phyloP scores from a whole-genome alignment of 1,140 invertebrate genomes.

The Hyles euphorbiae region DNA sequence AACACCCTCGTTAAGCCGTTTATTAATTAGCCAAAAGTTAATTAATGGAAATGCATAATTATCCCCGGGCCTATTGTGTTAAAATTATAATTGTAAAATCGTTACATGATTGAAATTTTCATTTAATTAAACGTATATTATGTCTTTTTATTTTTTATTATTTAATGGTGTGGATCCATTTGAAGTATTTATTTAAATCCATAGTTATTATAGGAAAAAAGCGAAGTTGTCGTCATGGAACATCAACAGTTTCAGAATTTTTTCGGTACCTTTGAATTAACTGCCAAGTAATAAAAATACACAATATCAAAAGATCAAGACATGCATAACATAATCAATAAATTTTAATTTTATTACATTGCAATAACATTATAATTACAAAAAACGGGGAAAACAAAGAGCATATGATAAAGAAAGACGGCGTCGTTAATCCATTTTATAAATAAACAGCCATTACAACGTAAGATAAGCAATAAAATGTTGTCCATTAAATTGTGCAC shows the following conservation, averaged over 20 bases:
- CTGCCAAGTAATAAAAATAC: no score
- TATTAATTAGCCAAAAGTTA: slow-evolving; percentile 65
- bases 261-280: no score
- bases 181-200: neutral
- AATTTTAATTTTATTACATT: no score
- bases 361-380: neutral
- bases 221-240: neutral
- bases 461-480: slow-evolving; percentile 63
- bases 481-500: slow-evolving; percentile 61
- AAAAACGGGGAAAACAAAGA: slow-evolving; percentile 4
- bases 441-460: slow-evolving; percentile 45
- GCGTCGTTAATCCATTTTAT: slow-evolving; percentile 32
- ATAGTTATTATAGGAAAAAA: neutral
- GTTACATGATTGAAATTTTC: slow-evolving; percentile 7
- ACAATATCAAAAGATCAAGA: no score
- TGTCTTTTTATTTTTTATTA: neutral
- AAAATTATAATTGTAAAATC: slow-evolving; percentile 11
- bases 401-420: slow-evolving; percentile 10
- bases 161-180: neutral
- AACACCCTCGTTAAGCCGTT: slow-evolving; percentile 59
- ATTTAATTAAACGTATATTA: slow-evolving; percentile 7
- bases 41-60: slow-evolving; percentile 49
- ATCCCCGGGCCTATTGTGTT: slow-evolving; percentile 19
- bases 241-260: no score
- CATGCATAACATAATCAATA: no score